phyloP scores from a whole-genome alignment of 2,113 vertebrate genomes.

The Leptocoma aspasia region DNA sequence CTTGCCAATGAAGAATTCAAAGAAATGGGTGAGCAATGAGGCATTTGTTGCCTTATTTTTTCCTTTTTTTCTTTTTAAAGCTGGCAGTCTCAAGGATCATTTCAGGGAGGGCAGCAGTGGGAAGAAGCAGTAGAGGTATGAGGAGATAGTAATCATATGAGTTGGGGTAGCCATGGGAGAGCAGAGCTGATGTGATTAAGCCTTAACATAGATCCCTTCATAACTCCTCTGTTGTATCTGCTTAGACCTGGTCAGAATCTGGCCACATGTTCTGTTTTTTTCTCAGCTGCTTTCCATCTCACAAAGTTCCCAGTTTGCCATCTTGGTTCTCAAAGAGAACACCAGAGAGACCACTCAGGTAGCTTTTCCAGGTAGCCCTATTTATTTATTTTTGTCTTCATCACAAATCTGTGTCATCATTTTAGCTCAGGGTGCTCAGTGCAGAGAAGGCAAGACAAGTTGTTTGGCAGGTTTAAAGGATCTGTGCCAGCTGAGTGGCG shows the following conservation, averaged over 20 bases:
- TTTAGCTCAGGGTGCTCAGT: not conserved
- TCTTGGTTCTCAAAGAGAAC: not conserved
- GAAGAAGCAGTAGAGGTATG: not conserved
- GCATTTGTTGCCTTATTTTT: too few species aligned
- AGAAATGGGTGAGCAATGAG: conserved; percentile 85
- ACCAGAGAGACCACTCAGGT: not conserved
- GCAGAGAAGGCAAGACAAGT: not conserved
- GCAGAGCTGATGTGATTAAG: not conserved
- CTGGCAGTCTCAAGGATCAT: not conserved
- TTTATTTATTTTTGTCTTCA: not conserved
- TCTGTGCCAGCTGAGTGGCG: accelerated
- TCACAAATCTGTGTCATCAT: accelerated
- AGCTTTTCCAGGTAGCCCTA: not conserved
- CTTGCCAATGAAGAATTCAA: conserved; percentile 86
- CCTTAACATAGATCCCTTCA: accelerated
- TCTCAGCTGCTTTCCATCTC: not conserved
- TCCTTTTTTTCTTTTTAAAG: not conserved
- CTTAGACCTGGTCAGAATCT: not conserved
- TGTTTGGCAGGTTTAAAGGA: not conserved
- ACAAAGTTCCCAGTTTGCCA: not conserved
- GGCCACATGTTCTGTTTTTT: accelerated
- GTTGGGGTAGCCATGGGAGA: not conserved
- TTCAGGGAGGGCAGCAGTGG: not conserved
- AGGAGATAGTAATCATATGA: not conserved
- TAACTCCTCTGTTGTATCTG: not conserved